Conservation (phyloP, 2,113 vertebrate species). For the Plectropomus leopardus region DNA sequence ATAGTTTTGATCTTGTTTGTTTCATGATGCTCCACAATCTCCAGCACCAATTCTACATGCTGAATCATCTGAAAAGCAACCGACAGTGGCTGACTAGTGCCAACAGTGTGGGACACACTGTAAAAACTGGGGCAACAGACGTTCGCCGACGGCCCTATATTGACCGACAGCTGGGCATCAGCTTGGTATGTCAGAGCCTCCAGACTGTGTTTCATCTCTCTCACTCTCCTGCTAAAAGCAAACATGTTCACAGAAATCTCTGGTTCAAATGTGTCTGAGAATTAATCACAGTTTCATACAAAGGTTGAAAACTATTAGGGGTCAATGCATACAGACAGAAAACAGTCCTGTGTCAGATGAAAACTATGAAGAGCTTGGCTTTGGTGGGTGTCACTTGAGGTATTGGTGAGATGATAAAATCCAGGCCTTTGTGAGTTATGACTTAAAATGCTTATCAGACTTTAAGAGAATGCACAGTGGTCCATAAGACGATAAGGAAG, state of each 20-base stretch:
- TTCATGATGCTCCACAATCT: no score
- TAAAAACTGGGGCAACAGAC: no score
- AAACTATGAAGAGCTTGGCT: no score
- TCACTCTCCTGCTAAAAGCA: neutral
- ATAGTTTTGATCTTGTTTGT: no score
- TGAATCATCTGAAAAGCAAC: no score
- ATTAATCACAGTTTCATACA: neutral
- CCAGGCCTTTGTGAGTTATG: no score
- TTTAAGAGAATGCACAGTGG: neutral
- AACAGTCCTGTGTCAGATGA: neutral
- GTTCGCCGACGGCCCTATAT: no score
- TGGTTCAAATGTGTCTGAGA: neutral
- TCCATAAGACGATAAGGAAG: neutral
- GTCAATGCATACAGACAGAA: neutral
- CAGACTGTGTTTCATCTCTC: neutral
- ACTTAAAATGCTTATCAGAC: neutral
- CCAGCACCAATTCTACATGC: no score
- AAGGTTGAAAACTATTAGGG: neutral
- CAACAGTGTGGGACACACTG: no score
- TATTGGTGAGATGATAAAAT: neutral
- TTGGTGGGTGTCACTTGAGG: neutral
- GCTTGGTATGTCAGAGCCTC: no score
- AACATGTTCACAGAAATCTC: neutral
- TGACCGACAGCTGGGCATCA: no score
- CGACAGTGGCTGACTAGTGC: no score